Conservation (phyloP, 2,113 vertebrate species). For the Globicephala melas region DNA sequence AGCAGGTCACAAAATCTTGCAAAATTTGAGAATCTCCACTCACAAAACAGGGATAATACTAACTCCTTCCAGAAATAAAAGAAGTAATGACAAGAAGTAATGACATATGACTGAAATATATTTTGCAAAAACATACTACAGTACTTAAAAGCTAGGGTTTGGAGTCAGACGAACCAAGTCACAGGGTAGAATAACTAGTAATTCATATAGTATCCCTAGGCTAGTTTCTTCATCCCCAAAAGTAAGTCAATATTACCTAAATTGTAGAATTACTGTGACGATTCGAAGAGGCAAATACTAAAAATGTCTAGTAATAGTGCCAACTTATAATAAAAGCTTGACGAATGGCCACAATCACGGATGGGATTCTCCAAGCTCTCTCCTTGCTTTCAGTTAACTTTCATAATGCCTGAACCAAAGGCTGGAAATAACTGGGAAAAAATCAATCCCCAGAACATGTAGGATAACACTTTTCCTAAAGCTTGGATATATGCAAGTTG, state of each 20-base stretch:
- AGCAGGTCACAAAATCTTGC: neutral
- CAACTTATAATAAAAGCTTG: neutral
- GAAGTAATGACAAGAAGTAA: neutral
- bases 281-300: neutral
- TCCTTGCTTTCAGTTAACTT: neutral
- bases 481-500: constrained; percentile 7
- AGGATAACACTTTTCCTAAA: neutral
- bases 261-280: neutral
- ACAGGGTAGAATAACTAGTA: neutral
- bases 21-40: neutral
- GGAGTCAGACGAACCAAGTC: neutral
- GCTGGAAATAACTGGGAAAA: neutral
- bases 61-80: neutral
- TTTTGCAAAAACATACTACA: neutral
- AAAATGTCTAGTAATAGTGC: neutral
- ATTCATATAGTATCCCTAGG: neutral
- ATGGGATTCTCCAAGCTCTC: neutral
- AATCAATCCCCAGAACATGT: constrained; percentile 22
- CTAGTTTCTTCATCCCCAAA: neutral
- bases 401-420: constrained; percentile 27
- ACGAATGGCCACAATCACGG: neutral
- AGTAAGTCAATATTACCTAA: neutral
- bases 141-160: neutral
- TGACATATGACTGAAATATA: neutral
- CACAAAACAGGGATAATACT: neutral